Evolutionary conservation across 2,888 invertebrate species (phyloP).

Genomic region (Acrocyrtus sp.): DNA sequence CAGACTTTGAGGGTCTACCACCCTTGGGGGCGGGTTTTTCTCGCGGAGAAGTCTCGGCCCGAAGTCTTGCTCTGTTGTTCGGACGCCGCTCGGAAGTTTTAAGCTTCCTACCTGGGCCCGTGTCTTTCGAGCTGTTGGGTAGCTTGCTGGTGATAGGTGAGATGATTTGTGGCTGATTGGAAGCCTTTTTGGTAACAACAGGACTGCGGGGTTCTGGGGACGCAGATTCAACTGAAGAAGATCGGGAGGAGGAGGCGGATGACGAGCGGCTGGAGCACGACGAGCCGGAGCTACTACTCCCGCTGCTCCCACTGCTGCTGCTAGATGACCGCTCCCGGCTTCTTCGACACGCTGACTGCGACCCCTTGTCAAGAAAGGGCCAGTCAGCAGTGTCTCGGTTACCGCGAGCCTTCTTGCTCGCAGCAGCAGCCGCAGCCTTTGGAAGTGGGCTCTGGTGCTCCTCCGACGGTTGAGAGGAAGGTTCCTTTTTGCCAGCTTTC

Average conservation of each 20-base stretch:
- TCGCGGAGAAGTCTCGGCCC: constrained; percentile 80
- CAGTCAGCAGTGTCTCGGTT: constrained; percentile 69
- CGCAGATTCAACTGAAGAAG: constrained; percentile 61
- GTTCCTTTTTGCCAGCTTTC: constrained; percentile 17
- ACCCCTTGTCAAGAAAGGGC: constrained; percentile 81
- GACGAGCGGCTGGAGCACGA: constrained; percentile 61
- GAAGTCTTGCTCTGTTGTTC: constrained; percentile 73
- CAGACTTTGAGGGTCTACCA: constrained; percentile 62
- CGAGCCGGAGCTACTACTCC: constrained; percentile 58
- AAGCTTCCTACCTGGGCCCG: constrained; percentile 82
- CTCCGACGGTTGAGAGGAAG: not conserved
- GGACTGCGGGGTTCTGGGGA: constrained; percentile 60
- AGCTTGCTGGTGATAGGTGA: constrained; percentile 22
- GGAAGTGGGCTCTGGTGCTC: not conserved
- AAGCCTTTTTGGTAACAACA: constrained; percentile 48
- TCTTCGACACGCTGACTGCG: constrained; percentile 69
- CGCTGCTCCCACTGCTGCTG: constrained; percentile 67
- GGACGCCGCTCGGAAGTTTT: constrained; percentile 84
- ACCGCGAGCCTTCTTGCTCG: constrained; percentile 23
- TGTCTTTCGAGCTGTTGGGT: constrained; percentile 33
- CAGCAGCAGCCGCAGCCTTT: constrained; percentile 12
- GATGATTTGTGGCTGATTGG: constrained; percentile 50
- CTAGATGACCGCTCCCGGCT: constrained; percentile 68
- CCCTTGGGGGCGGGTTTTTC: constrained; percentile 72
- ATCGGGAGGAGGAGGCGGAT: constrained; percentile 60